Base-by-base conservation (phyloP, 1,140 invertebrate species). In the Bombus superbus region DNA sequence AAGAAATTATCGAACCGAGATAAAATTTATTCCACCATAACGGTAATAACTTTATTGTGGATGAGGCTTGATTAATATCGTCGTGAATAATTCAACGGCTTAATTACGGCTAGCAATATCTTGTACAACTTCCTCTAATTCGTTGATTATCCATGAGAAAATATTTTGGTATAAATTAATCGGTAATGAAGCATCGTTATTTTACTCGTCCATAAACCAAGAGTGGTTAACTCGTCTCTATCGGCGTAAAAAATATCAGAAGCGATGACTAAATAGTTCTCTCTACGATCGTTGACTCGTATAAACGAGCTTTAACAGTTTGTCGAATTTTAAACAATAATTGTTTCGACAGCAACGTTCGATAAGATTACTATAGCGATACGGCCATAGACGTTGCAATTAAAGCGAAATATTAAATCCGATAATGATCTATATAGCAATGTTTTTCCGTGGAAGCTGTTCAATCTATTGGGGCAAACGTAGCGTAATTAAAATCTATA, bases 41-140 rank as follows among this genome's bases (percentile, higher is more conserved):
- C n/a, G n/a, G 42, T 35, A 22, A 35, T 35, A 35, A 68, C 25
- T 73, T n/a, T n/a, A 47, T 53, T 32, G 22, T 74, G 4, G 44
- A 76, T 35, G 11, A 38, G 35, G 28, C 25, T 76, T 8, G 57
- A 76, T 59, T 40, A 76, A 76, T 74, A 74, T 35, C 42, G 72
- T 53, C 72, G 42, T 74, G 72, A 74, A 74, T 76, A 76, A 76
- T 76, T 76, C 74, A 59, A 57, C 74, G 13, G 25, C 47, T 38
- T 76, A 28, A 76, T 76, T 76, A 38, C 47, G n/a, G 42, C 73
- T 57, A 57, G 47, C 0, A 75, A 75, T 75, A 75, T 57, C 32
- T 75, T 1, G 13, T 62, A n/a, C 25, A 76, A 59, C 47, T 76
- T 76, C 35, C 74, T 62, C 40, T 18, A 18, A n/a, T 40, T 42